These are phyloP conservation scores for Siniperca obscura DNA, from an alignment of 2,797 vertebrate genomes.

Conservation along the genomic window DNA sequence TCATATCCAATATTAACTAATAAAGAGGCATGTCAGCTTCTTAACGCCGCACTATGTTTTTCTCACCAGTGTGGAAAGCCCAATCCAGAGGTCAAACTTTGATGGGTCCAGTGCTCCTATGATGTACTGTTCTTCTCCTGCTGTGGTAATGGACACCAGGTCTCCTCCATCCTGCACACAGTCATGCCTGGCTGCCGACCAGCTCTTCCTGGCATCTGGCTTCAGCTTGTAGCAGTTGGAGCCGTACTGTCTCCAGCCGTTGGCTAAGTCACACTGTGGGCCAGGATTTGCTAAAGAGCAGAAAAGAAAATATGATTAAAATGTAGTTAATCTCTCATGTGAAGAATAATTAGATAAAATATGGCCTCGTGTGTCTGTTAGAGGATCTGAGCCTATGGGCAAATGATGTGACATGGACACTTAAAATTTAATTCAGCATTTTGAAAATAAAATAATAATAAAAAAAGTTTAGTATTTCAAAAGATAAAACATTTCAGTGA, in stretches of 20 bases:
- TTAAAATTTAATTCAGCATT: no score
- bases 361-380: no score
- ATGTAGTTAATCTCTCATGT: no score
- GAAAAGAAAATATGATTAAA: neutral
- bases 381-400: no score
- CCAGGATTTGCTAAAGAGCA: slow-evolving; percentile 76
- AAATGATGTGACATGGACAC: no score
- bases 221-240: slow-evolving; percentile 85
- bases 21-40: neutral
- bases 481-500: no score
- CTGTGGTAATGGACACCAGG: slow-evolving; percentile 79
- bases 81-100: slow-evolving; percentile 82
- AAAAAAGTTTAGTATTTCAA: no score
- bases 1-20: neutral
- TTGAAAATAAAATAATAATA: no score
- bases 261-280: slow-evolving; percentile 79
- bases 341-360: neutral
- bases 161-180: slow-evolving; percentile 83
- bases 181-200: slow-evolving; percentile 79
- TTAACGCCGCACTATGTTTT: neutral
- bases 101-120: slow-evolving; percentile 60
- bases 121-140: slow-evolving; percentile 79
- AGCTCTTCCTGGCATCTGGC: slow-evolving; percentile 70
- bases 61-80: slow-evolving; percentile 84
- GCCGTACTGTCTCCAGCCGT: slow-evolving; percentile 73